Percentiles rank a stretch among this genome's conserved stretches.
Evolutionary conservation across 2,113 vertebrate genomes (phyloP).

Genomic region (Pluvianellus socialis): DNA sequence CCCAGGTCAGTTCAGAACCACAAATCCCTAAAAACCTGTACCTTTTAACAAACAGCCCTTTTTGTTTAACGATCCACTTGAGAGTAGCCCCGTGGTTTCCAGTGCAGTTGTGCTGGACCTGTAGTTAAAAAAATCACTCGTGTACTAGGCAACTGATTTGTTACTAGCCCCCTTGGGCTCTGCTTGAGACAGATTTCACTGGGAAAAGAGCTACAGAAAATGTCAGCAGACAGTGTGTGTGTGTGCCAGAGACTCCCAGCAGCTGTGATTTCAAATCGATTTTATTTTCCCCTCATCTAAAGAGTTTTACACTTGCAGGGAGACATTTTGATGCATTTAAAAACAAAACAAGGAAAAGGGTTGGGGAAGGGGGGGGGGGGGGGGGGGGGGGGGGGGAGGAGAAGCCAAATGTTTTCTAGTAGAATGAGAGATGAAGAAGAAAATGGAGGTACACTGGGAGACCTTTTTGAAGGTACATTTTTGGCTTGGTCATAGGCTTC

Average conservation of each 20-base stretch:
- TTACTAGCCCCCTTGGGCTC: constrained; percentile 57
- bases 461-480: neutral
- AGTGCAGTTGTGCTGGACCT: neutral
- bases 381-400: neutral
- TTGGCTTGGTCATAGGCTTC: neutral
- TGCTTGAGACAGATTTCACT: constrained; percentile 60
- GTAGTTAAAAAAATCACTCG: constrained; percentile 20
- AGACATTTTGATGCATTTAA: constrained; percentile 48
- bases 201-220: constrained; percentile 67
- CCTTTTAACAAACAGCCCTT: constrained; percentile 6
- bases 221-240: constrained; percentile 63
- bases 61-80: constrained; percentile 3
- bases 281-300: constrained; percentile 56
- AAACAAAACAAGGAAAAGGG: neutral
- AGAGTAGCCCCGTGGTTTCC: neutral
- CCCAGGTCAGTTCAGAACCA: neutral
- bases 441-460: neutral
- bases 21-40: neutral
- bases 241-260: constrained; percentile 52
- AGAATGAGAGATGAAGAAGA: neutral
- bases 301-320: constrained; percentile 53
- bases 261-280: constrained; percentile 59
- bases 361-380: neutral
- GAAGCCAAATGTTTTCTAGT: neutral
- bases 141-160: constrained; percentile 52